Conservation (phyloP, 2,797 vertebrate genomes). For the Urocyon cinereoargenteus region DNA sequence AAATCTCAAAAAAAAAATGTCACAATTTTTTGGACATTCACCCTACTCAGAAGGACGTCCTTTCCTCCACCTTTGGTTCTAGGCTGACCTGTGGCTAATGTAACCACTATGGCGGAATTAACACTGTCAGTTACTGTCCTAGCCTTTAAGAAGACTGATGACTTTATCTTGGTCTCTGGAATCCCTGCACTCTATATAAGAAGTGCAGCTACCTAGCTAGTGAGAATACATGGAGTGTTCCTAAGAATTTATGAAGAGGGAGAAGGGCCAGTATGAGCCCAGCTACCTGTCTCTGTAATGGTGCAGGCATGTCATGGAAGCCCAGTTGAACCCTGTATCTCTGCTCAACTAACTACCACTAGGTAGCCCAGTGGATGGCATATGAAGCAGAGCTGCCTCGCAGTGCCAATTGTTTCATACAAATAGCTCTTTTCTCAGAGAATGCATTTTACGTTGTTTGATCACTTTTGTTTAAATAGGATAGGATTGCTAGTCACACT, state of each 20-base stretch:
- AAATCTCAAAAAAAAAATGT: too few species aligned
- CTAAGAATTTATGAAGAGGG: not conserved
- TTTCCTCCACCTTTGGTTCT: not conserved
- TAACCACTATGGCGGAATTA: not conserved
- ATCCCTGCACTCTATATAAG: too few species aligned
- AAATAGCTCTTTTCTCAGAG: slow-evolving; percentile 38
- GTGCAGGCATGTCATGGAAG: not conserved
- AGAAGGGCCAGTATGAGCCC: not conserved
- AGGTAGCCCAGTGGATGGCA: not conserved
- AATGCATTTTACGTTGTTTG: slow-evolving; percentile 50
- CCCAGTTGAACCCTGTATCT: not conserved
- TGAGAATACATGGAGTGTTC: not conserved
- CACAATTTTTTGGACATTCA: not conserved
- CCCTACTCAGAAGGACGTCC: not conserved
- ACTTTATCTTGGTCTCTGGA: too few species aligned
- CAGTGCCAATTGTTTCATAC: slow-evolving; percentile 6
- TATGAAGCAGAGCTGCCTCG: not conserved
- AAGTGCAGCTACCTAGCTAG: too few species aligned
- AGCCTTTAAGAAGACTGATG: too few species aligned
- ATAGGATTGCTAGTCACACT: slow-evolving; percentile 26
- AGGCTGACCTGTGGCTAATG: not conserved
- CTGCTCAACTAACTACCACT: not conserved
- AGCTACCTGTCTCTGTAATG: not conserved
- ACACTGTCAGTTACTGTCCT: too few species aligned
- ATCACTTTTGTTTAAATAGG: slow-evolving; percentile 23